A percentile compares a stretch with the other conserved stretches of the same genome.
phyloP scores from a whole-genome alignment of 2,113 vertebrate species.

The Phrynosoma platyrhinos region DNA sequence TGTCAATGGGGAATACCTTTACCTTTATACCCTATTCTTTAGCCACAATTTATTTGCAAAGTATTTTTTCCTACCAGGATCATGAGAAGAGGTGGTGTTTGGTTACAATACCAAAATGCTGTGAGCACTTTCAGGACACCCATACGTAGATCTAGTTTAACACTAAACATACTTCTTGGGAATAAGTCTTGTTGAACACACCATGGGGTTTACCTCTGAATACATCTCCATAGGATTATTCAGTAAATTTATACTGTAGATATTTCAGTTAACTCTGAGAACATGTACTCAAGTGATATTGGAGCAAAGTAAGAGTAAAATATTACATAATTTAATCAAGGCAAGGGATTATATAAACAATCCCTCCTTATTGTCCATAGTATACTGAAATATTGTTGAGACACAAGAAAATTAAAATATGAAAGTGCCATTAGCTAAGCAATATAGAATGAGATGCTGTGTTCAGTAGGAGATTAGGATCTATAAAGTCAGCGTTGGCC shows the following conservation, averaged over 20 bases:
- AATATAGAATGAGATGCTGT: background rate
- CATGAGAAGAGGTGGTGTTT: background rate
- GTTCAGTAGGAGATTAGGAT: constrained; percentile 24
- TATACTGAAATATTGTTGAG: background rate
- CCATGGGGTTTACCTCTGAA: background rate
- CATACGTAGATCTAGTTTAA: background rate
- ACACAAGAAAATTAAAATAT: constrained; percentile 8
- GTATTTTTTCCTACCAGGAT: too few species aligned
- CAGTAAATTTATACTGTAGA: background rate
- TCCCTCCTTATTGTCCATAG: background rate
- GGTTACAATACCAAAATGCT: background rate
- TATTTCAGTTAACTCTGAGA: background rate
- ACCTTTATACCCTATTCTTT: background rate
- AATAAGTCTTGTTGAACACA: background rate
- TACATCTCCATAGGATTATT: too few species aligned
- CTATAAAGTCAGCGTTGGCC: background rate
- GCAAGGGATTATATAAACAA: background rate
- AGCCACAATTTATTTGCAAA: background rate
- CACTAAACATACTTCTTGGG: background rate
- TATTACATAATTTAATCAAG: background rate
- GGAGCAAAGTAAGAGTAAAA: background rate
- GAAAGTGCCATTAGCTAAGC: background rate
- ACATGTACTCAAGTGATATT: background rate
- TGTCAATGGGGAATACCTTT: too few species aligned
- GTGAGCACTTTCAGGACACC: background rate